phyloP scores from a whole-genome alignment of 2,797 vertebrate genomes.

The Odontamblyopus rebecca region DNA sequence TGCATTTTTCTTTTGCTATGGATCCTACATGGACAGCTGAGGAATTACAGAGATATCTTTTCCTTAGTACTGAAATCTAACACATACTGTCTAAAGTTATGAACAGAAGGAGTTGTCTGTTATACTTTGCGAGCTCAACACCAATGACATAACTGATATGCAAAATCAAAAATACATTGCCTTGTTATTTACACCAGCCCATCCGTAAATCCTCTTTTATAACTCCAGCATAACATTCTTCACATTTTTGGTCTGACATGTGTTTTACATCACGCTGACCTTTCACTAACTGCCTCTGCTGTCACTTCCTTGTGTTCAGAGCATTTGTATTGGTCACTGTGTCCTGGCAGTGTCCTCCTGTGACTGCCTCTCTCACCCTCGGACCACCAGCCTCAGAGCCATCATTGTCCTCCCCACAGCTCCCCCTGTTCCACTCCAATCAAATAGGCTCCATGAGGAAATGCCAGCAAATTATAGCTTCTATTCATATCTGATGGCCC shows the following conservation, averaged over 20 bases:
- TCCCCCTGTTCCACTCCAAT: conserved; percentile 62
- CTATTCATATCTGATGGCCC: conserved; percentile 77
- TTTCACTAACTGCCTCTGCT: conserved; percentile 5
- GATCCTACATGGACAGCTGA: no score
- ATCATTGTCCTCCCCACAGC: conserved; percentile 67
- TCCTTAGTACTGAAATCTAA: no score
- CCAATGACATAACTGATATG: not conserved
- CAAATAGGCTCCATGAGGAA: conserved; percentile 75
- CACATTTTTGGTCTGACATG: conserved; percentile 5
- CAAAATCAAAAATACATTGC: not conserved
- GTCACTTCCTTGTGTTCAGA: conserved; percentile 10
- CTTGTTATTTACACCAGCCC: not conserved
- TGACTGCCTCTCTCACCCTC: conserved; percentile 21
- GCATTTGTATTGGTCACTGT: not conserved
- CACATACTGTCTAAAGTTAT: no score
- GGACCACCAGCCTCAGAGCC: conserved; percentile 53
- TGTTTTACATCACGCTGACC: not conserved
- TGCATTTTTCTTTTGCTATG: no score
- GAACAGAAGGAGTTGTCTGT: no score
- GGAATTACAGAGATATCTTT: no score
- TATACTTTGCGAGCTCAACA: not conserved
- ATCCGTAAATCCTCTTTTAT: not conserved
- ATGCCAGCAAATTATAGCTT: conserved; percentile 78
- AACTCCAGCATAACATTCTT: conserved; percentile 2
- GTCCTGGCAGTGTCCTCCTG: conserved; percentile 16